These are phyloP conservation scores for Drosophila sucinea DNA, from an alignment of 1,140 invertebrate species.

Conservation along the genomic window DNA sequence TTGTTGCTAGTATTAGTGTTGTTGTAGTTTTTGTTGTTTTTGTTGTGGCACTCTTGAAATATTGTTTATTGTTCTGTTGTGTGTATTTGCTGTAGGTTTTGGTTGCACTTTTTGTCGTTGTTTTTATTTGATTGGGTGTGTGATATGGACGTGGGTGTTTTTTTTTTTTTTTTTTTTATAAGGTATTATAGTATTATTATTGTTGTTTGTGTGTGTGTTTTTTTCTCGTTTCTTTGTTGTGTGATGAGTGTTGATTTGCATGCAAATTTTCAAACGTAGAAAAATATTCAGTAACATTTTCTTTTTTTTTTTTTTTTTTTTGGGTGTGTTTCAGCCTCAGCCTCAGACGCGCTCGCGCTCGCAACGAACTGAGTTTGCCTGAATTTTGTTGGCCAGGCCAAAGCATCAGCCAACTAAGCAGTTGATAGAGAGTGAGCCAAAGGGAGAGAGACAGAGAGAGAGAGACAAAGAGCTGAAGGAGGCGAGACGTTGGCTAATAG, in stretches of 20 bases:
- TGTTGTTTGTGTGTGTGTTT: constrained; percentile 26
- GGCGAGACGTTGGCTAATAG: constrained; percentile 62
- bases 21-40: constrained; percentile 41
- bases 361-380: constrained; percentile 75
- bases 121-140: constrained; percentile 20
- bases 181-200: constrained; percentile 21
- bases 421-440: constrained; percentile 1
- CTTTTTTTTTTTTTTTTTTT: constrained; percentile 3
- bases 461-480: background rate
- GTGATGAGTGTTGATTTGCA: constrained; percentile 48
- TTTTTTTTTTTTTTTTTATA: constrained; percentile 19
- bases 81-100: constrained; percentile 47
- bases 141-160: constrained; percentile 41
- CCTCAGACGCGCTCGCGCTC: constrained; percentile 73
- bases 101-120: constrained; percentile 42
- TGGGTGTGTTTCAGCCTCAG: constrained; percentile 41
- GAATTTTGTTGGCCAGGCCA: constrained; percentile 54
- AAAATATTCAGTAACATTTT: constrained; percentile 45
- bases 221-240: constrained; percentile 33
- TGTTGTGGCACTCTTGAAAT: constrained; percentile 47
- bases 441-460: background rate
- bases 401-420: constrained; percentile 47
- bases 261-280: constrained; percentile 63
- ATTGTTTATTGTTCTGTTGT: constrained; percentile 58
- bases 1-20: constrained; percentile 28